These are phyloP conservation scores for Brachyhypopomus gauderio DNA, from an alignment of 2,113 vertebrate species.

Conservation along the genomic window DNA sequence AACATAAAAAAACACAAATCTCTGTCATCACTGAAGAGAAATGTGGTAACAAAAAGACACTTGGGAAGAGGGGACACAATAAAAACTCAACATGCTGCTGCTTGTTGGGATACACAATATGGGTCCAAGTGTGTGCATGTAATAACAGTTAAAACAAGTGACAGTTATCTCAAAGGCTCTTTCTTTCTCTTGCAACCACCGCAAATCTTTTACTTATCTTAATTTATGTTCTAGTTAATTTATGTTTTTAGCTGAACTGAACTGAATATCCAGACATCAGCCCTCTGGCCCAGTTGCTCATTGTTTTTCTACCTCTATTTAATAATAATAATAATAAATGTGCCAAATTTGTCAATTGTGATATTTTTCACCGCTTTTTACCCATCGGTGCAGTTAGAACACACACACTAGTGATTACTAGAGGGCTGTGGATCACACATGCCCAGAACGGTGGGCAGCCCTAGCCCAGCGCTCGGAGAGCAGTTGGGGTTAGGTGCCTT, in stretches of 20 bases:
- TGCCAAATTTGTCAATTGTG: too few species aligned
- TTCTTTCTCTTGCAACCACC: slow-evolving; percentile 7
- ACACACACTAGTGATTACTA: too few species aligned
- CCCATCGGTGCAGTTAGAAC: too few species aligned
- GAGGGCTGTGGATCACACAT: too few species aligned
- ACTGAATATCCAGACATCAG: not conserved
- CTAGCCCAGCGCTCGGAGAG: too few species aligned
- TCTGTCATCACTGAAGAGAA: slow-evolving; percentile 11
- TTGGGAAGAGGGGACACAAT: slow-evolving; percentile 32
- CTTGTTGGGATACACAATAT: slow-evolving; percentile 32
- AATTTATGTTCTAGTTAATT: not conserved
- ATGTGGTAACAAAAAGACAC: slow-evolving; percentile 31
- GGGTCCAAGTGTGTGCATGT: slow-evolving; percentile 16
- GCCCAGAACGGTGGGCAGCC: too few species aligned
- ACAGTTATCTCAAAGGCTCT: slow-evolving; percentile 34
- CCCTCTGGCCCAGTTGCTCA: too few species aligned
- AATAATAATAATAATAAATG: too few species aligned
- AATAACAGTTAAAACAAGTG: slow-evolving; percentile 45
- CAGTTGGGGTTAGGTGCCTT: too few species aligned
- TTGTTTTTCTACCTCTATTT: too few species aligned
- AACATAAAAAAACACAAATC: not conserved
- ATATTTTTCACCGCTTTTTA: too few species aligned
- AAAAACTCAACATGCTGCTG: slow-evolving; percentile 38
- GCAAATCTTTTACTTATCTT: slow-evolving; percentile 5
- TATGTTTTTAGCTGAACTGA: not conserved